These are phyloP conservation scores for Coptodon bakossiorum DNA, from an alignment of 2,113 vertebrate genomes.

Conservation along the genomic window DNA sequence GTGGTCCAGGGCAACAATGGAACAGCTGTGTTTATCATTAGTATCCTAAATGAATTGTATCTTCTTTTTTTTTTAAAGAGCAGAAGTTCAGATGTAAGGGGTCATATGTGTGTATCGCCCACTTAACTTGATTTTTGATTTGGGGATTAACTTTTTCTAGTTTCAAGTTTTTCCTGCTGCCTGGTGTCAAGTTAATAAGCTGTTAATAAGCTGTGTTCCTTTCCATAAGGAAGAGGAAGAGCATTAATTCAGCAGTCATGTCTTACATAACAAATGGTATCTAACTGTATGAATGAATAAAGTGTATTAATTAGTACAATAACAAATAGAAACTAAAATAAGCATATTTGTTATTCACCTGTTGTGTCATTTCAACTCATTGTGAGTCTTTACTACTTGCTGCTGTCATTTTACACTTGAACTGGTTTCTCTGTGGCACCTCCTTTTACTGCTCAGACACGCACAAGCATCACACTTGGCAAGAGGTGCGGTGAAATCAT, in stretches of 20 bases:
- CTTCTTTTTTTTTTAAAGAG: background rate
- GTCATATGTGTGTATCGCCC: background rate
- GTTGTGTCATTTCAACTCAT: background rate
- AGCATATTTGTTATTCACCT: accelerated
- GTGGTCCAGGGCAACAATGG: background rate
- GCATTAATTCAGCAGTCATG: background rate
- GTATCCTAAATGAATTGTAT: background rate
- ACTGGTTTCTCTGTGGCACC: background rate
- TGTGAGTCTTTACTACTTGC: background rate
- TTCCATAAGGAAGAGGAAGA: background rate
- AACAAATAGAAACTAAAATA: background rate
- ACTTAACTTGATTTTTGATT: background rate
- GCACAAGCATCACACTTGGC: background rate
- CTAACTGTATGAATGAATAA: background rate
- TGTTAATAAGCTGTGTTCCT: background rate
- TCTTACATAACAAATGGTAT: background rate
- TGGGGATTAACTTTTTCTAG: background rate
- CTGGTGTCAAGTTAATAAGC: background rate
- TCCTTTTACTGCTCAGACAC: background rate
- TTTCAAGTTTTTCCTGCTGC: background rate
- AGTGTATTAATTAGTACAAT: background rate
- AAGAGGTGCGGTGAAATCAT: background rate
- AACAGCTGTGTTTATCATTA: background rate
- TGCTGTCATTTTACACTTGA: background rate
- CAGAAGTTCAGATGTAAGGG: background rate